phyloP scores from a whole-genome alignment of 2,113 vertebrate species.

The Odontesthes bonariensis region DNA sequence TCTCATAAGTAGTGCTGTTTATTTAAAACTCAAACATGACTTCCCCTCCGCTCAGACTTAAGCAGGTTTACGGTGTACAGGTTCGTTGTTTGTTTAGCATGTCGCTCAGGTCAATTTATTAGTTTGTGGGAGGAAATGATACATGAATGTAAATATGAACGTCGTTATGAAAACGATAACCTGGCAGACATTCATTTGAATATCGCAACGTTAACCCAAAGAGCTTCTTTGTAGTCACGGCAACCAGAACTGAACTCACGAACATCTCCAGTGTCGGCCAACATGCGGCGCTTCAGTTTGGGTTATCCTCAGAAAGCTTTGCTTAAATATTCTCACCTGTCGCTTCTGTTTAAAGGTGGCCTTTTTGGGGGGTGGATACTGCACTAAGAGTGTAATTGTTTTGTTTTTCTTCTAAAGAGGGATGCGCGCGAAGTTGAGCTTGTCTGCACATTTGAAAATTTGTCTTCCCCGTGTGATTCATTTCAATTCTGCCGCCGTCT shows the following conservation, averaged over 20 bases:
- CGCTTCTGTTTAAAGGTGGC: constrained; percentile 46
- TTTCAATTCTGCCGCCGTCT: constrained; percentile 32
- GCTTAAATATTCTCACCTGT: background rate
- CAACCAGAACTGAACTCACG: background rate
- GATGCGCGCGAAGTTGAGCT: constrained; percentile 25
- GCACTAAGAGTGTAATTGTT: constrained; percentile 15
- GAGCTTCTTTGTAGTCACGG: background rate
- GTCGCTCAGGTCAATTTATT: constrained; percentile 53
- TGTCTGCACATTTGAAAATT: constrained; percentile 41
- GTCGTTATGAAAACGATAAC: background rate
- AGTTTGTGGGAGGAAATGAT: constrained; percentile 13
- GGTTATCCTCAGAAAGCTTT: too few species aligned
- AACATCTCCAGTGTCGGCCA: background rate
- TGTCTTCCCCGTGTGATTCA: constrained; percentile 40
- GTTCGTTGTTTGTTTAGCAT: constrained; percentile 21
- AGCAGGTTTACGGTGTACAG: background rate
- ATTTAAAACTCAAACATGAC: constrained; percentile 4
- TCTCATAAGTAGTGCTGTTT: constrained; percentile 16
- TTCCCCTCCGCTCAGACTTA: background rate
- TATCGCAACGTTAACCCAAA: background rate
- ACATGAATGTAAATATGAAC: constrained; percentile 63
- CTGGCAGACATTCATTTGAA: background rate
- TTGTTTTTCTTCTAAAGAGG: background rate
- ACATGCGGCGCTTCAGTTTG: background rate
- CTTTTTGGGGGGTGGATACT: constrained; percentile 43